Evolutionary conservation across 2,797 vertebrate genomes (phyloP).

Genomic region (Liparis tanakae): DNA sequence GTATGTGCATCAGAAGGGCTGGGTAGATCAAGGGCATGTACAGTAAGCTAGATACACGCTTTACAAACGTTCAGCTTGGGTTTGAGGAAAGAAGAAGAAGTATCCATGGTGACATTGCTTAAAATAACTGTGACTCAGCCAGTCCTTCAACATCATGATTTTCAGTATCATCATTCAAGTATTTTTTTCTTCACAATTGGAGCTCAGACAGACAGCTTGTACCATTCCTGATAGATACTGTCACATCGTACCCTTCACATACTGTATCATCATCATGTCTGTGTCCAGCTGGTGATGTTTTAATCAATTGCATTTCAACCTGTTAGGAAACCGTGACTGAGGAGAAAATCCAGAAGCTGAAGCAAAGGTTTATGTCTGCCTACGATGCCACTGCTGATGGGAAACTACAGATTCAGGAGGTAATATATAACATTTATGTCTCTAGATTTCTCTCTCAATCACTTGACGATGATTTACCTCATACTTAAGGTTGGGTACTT

Average conservation of each 20-base stretch:
- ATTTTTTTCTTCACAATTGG: neutral
- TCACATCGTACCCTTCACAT: neutral
- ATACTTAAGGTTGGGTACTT: neutral
- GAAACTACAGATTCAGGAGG: slow-evolving; percentile 92
- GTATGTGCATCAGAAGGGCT: neutral
- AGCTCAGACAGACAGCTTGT: too few species aligned
- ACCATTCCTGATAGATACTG: too few species aligned
- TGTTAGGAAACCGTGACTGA: slow-evolving; percentile 84
- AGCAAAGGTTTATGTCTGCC: slow-evolving; percentile 87
- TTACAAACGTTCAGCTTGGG: neutral
- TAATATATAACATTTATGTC: slow-evolving; percentile 57
- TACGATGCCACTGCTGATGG: slow-evolving; percentile 86
- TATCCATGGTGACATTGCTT: slow-evolving; percentile 65
- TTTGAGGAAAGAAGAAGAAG: slow-evolving; percentile 10
- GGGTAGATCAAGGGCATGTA: neutral
- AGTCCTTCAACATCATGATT: neutral
- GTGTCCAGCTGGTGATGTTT: neutral
- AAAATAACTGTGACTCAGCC: slow-evolving; percentile 56
- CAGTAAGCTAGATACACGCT: neutral
- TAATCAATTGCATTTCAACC: neutral
- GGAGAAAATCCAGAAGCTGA: slow-evolving; percentile 85
- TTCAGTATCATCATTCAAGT: neutral
- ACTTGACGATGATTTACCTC: neutral
- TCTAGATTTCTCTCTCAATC: neutral
- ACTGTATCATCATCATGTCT: neutral